A percentile compares a stretch with the other conserved stretches of the same genome.
Evolutionary conservation across 2,888 invertebrate species (phyloP).

Genomic region (Sinelater perroti): DNA sequence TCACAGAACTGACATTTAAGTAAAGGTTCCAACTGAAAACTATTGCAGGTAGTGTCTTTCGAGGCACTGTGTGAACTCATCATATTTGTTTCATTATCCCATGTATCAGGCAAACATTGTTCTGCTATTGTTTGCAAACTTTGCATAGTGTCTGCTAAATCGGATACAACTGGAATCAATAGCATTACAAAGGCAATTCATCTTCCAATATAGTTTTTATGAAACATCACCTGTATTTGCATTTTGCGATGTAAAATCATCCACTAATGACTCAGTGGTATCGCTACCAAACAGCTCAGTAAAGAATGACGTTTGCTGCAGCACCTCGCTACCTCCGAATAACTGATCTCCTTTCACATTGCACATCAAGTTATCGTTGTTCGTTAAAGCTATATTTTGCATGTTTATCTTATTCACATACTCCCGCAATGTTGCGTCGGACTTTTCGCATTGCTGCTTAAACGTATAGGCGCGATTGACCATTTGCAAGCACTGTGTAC

Average conservation of each 20-base stretch:
- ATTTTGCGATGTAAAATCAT: constrained; percentile 54
- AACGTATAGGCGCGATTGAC: constrained; percentile 57
- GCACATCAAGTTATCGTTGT: constrained; percentile 45
- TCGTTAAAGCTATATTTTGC: constrained; percentile 44
- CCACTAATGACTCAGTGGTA: constrained; percentile 54
- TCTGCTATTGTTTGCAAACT: constrained; percentile 59
- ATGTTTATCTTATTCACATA: constrained; percentile 52
- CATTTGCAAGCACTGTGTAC: constrained; percentile 57
- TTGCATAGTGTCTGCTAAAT: constrained; percentile 59
- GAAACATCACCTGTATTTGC: constrained; percentile 54
- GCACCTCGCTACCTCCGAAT: constrained; percentile 53
- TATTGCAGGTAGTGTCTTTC: constrained; percentile 49
- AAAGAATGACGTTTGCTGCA: constrained; percentile 56
- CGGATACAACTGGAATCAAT: constrained; percentile 35
- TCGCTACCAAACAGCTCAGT: constrained; percentile 58
- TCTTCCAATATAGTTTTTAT: background rate
- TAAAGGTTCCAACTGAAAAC: constrained; percentile 52
- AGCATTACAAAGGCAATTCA: background rate
- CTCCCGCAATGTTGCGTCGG: constrained; percentile 54
- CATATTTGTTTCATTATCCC: constrained; percentile 56
- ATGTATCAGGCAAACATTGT: constrained; percentile 58
- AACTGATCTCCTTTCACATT: constrained; percentile 53
- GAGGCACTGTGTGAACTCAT: constrained; percentile 49
- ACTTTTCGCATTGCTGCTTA: constrained; percentile 59
- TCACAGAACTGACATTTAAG: constrained; percentile 59